Evolutionary conservation across 2,797 vertebrate genomes (phyloP).

Genomic region (Anguilla megastoma): DNA sequence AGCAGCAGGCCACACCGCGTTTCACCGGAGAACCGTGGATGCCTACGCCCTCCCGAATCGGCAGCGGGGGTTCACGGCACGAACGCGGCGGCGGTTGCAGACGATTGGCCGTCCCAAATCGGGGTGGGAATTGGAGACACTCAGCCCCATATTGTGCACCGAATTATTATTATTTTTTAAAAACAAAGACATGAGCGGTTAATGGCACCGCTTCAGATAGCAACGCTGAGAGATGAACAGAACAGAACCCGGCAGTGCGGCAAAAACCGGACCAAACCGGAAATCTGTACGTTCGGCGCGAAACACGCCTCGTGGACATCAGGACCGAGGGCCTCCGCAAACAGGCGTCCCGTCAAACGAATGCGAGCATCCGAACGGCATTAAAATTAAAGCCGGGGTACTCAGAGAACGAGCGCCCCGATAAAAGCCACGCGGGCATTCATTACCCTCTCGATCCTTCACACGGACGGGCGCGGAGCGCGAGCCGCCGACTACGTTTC

Average conservation of each 20-base stretch:
- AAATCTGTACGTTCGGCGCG: neutral
- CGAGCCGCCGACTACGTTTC: slow-evolving; percentile 3
- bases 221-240: neutral
- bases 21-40: neutral
- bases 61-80: neutral
- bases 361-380: neutral
- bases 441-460: neutral
- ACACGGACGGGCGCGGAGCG: neutral
- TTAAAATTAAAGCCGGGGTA: neutral
- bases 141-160: too few species aligned
- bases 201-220: neutral
- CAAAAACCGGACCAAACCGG: neutral
- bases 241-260: neutral
- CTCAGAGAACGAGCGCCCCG: neutral
- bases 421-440: slow-evolving; percentile 7
- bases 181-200: neutral
- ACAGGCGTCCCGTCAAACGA: neutral
- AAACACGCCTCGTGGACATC: neutral
- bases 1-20: neutral
- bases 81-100: neutral
- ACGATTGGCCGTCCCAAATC: neutral
- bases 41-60: neutral
- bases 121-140: neutral
- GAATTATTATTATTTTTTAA: neutral
- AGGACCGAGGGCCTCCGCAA: neutral